Base-by-base conservation (phyloP, 2,888 invertebrate genomes). In the Perdita meconis region DNA sequence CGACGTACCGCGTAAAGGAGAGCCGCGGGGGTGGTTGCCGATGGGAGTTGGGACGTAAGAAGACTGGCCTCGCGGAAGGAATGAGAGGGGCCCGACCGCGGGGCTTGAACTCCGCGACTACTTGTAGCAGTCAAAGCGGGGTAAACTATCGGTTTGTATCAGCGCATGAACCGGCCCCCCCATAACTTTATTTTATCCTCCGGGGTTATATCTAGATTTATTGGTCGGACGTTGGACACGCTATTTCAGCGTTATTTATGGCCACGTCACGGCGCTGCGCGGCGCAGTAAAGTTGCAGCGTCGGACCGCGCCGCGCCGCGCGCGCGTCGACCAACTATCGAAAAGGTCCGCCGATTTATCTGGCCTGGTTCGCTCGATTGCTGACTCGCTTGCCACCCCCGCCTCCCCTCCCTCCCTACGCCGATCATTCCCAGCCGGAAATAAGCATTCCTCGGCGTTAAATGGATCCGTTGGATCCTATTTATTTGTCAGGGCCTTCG, bases 131-230 rank as follows among this genome's bases (percentile, higher is more conserved):
- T 87, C 82, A 81, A 83, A 82, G 78, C 77, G 70, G 78, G 79
- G 81, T 86, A 85, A 88, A 88, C 86, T 87, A 86, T 86, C 82
- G 83, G 80, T 82, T 80, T 81, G 82, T 84, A 88, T 88, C 87
- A 80, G 83, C 86, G 82, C 85, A 87, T 86, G 88, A 88, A 88
- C 84, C 84, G 83, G 80, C 79, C 85, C 69, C 44, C 59, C 84
- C 84, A 88, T 87, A 89, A 89, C 87, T 89, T 89, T 88, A 86
- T 88, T 89, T 89, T 86, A 89, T 87, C 87, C 88, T 81, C 80
- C 80, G 67, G 83, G 84, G 82, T 85, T 86, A 83, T 84, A 86
- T 87, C 86, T 80, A 81, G 86, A 89, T 89, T 89, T 89, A 89
- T 89, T 83, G 89, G 84, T 72, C 84, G 82, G 81, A 82, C 87